These are phyloP conservation scores for Hofmannophila pseudospretella DNA, from an alignment of 2,888 invertebrate species.

Conservation along the genomic window DNA sequence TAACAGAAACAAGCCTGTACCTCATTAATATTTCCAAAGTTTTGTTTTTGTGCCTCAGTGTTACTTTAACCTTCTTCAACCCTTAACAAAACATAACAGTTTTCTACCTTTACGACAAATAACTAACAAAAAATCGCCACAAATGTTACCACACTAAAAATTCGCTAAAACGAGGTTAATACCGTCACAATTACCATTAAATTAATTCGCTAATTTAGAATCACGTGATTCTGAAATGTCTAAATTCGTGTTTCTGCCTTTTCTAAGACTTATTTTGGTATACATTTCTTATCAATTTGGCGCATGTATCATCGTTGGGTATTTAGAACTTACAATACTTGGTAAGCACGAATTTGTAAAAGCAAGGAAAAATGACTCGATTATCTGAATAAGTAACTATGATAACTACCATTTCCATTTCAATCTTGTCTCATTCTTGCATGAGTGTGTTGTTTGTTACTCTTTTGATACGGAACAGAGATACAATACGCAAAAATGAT, in stretches of 20 bases:
- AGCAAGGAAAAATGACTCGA: too few relatives aligned
- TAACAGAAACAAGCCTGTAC: too few relatives aligned
- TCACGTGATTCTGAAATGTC: slow-evolving; percentile 42
- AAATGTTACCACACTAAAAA: slow-evolving; percentile 68
- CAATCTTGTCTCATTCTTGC: too few relatives aligned
- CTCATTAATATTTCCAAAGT: too few relatives aligned
- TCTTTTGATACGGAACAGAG: too few relatives aligned
- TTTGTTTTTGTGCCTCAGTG: slow-evolving; percentile 7
- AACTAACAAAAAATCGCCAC: slow-evolving; percentile 59
- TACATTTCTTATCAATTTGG: not conserved
- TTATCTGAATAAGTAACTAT: too few relatives aligned
- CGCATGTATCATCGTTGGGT: too few relatives aligned
- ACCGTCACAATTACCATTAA: slow-evolving; percentile 43
- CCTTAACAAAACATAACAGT: slow-evolving; percentile 66
- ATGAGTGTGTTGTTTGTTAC: too few relatives aligned
- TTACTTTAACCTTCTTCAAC: slow-evolving; percentile 12
- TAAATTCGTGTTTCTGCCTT: slow-evolving; percentile 56
- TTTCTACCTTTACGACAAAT: slow-evolving; percentile 45
- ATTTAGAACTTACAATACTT: too few relatives aligned
- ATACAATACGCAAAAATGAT: too few relatives aligned
- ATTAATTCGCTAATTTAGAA: slow-evolving; percentile 56
- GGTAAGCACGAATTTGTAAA: too few relatives aligned
- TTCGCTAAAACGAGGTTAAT: slow-evolving; percentile 61
- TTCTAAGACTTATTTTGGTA: slow-evolving; percentile 29
- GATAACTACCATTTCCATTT: too few relatives aligned